Conservation (phyloP, 2,113 vertebrate species). For the Gallinago media region DNA sequence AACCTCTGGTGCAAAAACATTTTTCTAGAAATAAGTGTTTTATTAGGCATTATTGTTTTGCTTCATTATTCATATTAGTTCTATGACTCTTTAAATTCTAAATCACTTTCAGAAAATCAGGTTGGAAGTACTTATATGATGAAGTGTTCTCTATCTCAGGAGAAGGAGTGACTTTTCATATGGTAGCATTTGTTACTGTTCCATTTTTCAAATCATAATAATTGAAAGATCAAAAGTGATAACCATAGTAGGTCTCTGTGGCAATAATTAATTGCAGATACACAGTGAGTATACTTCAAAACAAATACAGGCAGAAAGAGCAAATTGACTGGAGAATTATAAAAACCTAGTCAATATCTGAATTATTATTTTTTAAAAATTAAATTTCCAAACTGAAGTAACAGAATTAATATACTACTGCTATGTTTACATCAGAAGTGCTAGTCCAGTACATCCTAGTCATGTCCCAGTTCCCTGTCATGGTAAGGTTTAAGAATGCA, state of each 20-base stretch:
- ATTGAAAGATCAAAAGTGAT: conserved; percentile 29
- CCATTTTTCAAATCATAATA: conserved; percentile 12
- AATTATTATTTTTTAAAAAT: background rate
- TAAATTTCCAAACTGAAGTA: background rate
- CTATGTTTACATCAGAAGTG: background rate
- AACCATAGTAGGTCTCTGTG: background rate
- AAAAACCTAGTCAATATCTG: background rate
- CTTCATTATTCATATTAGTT: background rate
- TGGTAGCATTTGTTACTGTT: background rate
- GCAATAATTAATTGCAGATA: background rate
- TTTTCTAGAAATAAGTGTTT: background rate
- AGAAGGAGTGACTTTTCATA: background rate
- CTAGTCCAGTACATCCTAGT: background rate
- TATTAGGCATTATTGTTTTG: background rate
- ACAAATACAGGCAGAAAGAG: background rate
- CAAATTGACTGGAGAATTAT: background rate
- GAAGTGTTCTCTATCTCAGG: background rate
- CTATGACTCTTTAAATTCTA: background rate
- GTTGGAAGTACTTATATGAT: background rate
- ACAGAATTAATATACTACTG: background rate
- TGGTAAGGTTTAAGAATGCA: background rate
- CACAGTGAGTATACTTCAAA: background rate
- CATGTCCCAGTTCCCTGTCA: background rate
- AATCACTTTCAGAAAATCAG: background rate
- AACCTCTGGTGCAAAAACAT: background rate